A percentile compares a stretch with the other conserved stretches of the same genome.
These are phyloP conservation scores for Hyposoter dolosus DNA, from an alignment of 2,888 invertebrate species.

Conservation along the genomic window DNA sequence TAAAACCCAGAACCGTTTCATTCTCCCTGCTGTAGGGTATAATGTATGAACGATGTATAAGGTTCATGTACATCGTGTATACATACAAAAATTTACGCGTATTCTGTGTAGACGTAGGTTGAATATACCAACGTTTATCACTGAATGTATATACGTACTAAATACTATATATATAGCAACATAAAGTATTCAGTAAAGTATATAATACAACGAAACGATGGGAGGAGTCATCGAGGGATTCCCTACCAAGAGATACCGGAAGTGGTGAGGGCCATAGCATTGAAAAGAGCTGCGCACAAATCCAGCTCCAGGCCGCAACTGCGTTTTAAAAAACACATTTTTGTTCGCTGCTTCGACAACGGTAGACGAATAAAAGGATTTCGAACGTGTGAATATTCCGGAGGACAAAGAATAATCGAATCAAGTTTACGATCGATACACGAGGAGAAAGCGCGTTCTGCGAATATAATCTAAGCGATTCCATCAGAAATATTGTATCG, in stretches of 20 bases:
- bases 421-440: background rate
- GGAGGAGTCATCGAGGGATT: conserved; percentile 57
- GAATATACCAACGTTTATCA: conserved; percentile 33
- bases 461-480: background rate
- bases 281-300: conserved; percentile 53
- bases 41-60: conserved; percentile 8
- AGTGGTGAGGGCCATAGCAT: conserved; percentile 47
- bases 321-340: conserved; percentile 40
- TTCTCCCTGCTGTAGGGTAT: conserved; percentile 36
- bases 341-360: background rate
- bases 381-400: conserved; percentile 31
- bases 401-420: background rate
- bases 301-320: conserved; percentile 33
- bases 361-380: conserved; percentile 14
- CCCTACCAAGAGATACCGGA: conserved; percentile 54
- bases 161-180: background rate
- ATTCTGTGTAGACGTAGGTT: background rate
- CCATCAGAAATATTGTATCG: background rate
- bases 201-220: conserved; percentile 52
- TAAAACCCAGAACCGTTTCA: conserved; percentile 50
- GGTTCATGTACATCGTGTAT: background rate
- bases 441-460: background rate
- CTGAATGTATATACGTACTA: conserved; percentile 6
- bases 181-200: conserved; percentile 34
- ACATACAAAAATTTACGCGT: background rate